These are phyloP conservation scores for Neolamprologus fasciatus DNA, from an alignment of 2,113 vertebrate species.

Conservation along the genomic window DNA sequence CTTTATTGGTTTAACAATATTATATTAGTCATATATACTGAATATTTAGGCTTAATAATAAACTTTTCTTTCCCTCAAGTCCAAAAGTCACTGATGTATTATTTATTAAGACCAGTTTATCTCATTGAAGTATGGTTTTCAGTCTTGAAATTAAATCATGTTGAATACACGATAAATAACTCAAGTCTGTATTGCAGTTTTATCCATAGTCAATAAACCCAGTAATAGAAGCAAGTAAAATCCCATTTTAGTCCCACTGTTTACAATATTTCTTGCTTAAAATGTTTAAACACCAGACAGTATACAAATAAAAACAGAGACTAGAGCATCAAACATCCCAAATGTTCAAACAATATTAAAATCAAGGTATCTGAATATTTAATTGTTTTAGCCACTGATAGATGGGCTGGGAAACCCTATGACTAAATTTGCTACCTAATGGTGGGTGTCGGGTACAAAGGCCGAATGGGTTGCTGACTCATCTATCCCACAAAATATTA, in stretches of 20 bases:
- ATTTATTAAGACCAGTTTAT: background rate
- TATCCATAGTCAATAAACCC: background rate
- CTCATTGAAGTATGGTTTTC: background rate
- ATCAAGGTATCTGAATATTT: background rate
- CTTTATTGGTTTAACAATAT: background rate
- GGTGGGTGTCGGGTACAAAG: background rate
- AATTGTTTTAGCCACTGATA: background rate
- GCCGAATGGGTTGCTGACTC: background rate
- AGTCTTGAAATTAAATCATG: background rate
- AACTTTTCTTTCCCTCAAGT: background rate
- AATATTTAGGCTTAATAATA: background rate
- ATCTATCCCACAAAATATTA: background rate
- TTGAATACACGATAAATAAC: accelerated
- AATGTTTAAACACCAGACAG: background rate
- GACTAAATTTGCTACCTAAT: background rate
- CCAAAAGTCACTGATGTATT: background rate
- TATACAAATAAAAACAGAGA: background rate
- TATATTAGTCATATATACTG: background rate
- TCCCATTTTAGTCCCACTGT: background rate
- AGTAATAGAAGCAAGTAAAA: background rate
- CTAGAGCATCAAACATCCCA: background rate
- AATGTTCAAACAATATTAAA: background rate
- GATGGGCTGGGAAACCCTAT: background rate
- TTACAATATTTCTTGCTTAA: background rate
- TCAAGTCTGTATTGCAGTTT: background rate